Evolutionary conservation across 2,113 vertebrate species (phyloP), one percentile per base, ranked within the genome.

Genomic region (Brachyistius frenatus): DNA sequence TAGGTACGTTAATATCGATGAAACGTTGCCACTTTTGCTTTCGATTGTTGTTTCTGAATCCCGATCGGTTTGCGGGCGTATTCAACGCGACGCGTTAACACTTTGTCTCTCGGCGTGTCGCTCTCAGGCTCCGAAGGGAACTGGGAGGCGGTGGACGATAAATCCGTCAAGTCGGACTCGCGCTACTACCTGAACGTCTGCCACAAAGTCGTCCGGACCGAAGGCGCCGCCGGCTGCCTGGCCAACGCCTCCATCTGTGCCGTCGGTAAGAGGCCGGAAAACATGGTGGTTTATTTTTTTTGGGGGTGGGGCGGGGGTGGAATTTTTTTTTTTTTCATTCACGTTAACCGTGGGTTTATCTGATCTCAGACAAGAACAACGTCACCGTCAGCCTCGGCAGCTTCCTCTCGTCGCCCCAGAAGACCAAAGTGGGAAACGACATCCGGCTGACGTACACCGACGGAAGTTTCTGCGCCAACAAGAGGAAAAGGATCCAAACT

Each of bases 131-230:
- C 2, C 7, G 56, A 62, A 0, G 91, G 93, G 63, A 99, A 99
- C 86, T 99, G 98, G 98, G 97, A 97, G 91, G 97, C 92, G 0
- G 93, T 98, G 81, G 95, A 95, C 8, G 92, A 91, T 35, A 94
- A 90, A 36, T 91, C 88, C 54, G 64, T 82, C 0, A 91, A 93
- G 30, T 15, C 60, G 0, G 93, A 91, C 33, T 93, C 70, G 1
- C 95, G 83, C 39, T 96, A 96, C 90, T 98, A 96, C 78, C 92
- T 99, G 65, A 99, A 99, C 11, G 86, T 99, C 66, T 99, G 98
- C 84, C 96, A 96, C 90, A 95, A 95, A 78, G 91, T 99, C 36
- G 63, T 96, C 67, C 94, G 89, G 84, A 88, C 67, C 1, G 95
- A 93, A 78, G 87, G 57, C 39, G 95, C 96, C 2, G 75, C 2